Evolutionary conservation across 2,888 invertebrate species (phyloP).

Genomic region (Anagyrus pseudococci): DNA sequence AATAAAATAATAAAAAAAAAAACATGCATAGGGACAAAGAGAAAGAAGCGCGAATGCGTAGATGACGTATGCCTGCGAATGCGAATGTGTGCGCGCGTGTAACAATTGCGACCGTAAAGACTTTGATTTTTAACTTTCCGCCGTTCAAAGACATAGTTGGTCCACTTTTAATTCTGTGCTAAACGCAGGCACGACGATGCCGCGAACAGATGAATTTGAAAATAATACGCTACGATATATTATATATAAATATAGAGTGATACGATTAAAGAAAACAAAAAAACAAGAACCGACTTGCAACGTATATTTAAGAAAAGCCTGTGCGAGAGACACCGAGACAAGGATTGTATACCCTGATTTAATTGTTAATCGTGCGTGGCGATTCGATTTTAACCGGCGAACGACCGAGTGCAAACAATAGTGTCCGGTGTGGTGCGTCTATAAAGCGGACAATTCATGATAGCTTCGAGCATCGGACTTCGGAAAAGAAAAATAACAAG

Average conservation of each 20-base stretch:
- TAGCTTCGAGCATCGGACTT: neutral
- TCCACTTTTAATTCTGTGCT: constrained; percentile 13
- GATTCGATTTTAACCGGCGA: neutral
- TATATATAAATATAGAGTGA: too few species aligned
- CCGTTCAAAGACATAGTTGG: constrained; percentile 5
- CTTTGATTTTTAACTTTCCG: constrained; percentile 27
- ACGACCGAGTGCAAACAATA: neutral
- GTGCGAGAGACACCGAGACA: neutral
- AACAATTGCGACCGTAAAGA: constrained; percentile 33
- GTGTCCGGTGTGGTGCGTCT: neutral
- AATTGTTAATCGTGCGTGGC: constrained; percentile 8
- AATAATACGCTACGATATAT: neutral
- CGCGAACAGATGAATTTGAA: neutral
- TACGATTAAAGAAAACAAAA: neutral
- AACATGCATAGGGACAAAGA: constrained; percentile 25
- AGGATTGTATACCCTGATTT: constrained; percentile 1
- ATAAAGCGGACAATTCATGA: neutral
- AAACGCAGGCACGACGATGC: neutral
- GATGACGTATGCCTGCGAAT: too few species aligned
- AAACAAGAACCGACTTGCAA: constrained; percentile 40
- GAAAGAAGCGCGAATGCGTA: constrained; percentile 20
- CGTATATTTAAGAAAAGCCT: constrained; percentile 35
- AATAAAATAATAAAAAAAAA: constrained; percentile 38
- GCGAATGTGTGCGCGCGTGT: neutral
- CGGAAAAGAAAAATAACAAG: neutral